Evolutionary conservation across 2,888 invertebrate species (phyloP), one percentile per base, ranked within the genome.

Genomic region (Acheta domesticus): DNA sequence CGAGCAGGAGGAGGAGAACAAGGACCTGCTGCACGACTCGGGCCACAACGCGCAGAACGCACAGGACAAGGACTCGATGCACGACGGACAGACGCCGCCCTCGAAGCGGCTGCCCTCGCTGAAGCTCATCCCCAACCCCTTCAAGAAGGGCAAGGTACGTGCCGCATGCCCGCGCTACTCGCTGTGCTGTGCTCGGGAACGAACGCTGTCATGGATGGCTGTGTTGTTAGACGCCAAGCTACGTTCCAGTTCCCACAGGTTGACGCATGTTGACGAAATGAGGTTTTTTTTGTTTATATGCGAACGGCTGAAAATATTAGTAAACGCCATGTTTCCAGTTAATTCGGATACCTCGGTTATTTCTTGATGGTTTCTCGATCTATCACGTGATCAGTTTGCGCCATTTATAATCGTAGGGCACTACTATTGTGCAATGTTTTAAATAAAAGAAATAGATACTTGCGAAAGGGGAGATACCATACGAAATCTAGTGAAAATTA

Each of bases 91-190:
- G 50, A 77, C 77, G 48, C 74, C 77, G 4, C 62, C 75, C 14
- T 74, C 36, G 62, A 79, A 49, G 48, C 75, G 73, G 12, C 50
- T 75, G 23, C 49, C 82, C 20, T 81, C 84, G 11, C 81, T 83
- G 21, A 83, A 84, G 75, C 80, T 88, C 62, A 89, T 91, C 83
- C 87, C 89, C 79, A 90, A 89, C 85, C 89, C 90, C 78, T 91
- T 91, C 84, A 85, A 86, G 4, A 88, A 89, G 82, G 90, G 89
- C 20, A 88, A 87, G 83, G 79, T 84, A 49, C 75, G 81, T 49
- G n/a, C 36, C 81, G 85, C 84, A 74, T 36, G 36, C 36, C 5
- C 5, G 5, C 36, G 36, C 36, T 5, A 3, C 36, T 36, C 36
- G 36, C 36, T 36, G 8, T n/a, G n/a, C n/a, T n/a, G n/a, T 36